These are phyloP conservation scores for Pangasius djambal DNA, from an alignment of 2,797 vertebrate genomes.

Conservation along the genomic window DNA sequence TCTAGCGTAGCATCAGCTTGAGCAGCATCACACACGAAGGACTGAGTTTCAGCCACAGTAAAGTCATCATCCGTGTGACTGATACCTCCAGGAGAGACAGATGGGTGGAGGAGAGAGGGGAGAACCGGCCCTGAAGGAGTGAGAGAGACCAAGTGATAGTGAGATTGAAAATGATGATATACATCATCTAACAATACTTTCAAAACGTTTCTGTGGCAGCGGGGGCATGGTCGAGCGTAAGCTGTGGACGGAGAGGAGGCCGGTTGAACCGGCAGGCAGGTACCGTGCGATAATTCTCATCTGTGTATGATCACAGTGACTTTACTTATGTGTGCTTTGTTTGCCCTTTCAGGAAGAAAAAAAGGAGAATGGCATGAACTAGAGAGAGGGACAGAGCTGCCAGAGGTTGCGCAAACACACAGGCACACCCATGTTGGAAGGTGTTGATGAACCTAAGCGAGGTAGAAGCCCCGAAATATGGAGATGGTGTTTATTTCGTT, in stretches of 20 bases:
- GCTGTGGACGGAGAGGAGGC: not conserved
- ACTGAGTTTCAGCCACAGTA: slow-evolving; percentile 75
- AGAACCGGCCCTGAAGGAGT: slow-evolving; percentile 43
- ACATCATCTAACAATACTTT: not conserved
- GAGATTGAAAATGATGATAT: not conserved
- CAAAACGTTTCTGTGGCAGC: not conserved
- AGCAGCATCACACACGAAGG: slow-evolving; percentile 64
- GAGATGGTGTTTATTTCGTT: no score
- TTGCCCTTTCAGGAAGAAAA: not conserved
- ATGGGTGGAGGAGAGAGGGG: slow-evolving; percentile 25
- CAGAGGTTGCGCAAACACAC: not conserved
- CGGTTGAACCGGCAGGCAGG: not conserved
- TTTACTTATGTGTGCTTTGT: not conserved
- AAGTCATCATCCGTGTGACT: slow-evolving; percentile 67
- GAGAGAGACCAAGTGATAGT: not conserved
- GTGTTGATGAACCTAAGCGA: no score
- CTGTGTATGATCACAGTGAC: not conserved
- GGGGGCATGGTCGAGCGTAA: not conserved
- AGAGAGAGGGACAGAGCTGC: not conserved
- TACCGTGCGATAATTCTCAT: not conserved
- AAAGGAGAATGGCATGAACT: not conserved
- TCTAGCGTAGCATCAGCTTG: slow-evolving; percentile 16
- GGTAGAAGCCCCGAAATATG: no score
- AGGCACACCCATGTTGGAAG: not conserved
- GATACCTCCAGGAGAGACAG: slow-evolving; percentile 54